Base-by-base conservation (phyloP, 2,888 invertebrate species). In the Xanthorhoe designata region DNA sequence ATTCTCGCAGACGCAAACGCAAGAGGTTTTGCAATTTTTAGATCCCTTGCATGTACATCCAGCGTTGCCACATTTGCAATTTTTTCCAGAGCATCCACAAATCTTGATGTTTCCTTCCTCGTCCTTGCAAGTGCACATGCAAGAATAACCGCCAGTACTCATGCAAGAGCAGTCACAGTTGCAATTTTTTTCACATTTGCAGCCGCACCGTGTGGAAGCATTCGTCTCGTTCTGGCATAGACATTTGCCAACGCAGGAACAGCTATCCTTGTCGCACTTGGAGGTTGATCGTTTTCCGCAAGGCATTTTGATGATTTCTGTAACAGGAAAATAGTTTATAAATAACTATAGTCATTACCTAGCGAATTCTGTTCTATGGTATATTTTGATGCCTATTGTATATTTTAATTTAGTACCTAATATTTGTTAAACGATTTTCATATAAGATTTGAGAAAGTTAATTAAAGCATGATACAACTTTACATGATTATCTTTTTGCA, bases 151-250 rank as follows among this genome's bases (percentile, higher is more conserved):
- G 2, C 71, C 69, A 13, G 83, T 82, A 0, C 63, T 61, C 13
- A 85, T 76, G 67, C 86, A 88, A 61, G 79, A 66, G 66, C 88
- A 88, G 32, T 78, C 77, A 51, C 72, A 71, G 52, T 60, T 61
- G 47, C 77, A 78, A 57, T 72, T 74, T 51, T 65, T 49, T 10
- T 19, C 51, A 38, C 82, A 83, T 32, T 76, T 76, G 62, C 81
- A 81, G 38, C 80, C 67, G 51, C 83, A 83, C 10, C 68, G 56
- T 0, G 68, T 64, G 10, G 80, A 72, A 1, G 74, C 72, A 0
- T 78, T 79, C 4, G 70, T 68, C 17, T 72, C 71, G 60, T 79
- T 78, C 5, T 71, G 32, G 19, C 77, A 74, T 0, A 80, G 45
- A 35, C 84, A 83, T 24, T 78, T 9, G 69, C 64, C 0, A 80